Evolutionary conservation across 2,888 invertebrate genomes (phyloP), one percentile per base, ranked within the genome.

Genomic region (Sarcophaga variegata): DNA sequence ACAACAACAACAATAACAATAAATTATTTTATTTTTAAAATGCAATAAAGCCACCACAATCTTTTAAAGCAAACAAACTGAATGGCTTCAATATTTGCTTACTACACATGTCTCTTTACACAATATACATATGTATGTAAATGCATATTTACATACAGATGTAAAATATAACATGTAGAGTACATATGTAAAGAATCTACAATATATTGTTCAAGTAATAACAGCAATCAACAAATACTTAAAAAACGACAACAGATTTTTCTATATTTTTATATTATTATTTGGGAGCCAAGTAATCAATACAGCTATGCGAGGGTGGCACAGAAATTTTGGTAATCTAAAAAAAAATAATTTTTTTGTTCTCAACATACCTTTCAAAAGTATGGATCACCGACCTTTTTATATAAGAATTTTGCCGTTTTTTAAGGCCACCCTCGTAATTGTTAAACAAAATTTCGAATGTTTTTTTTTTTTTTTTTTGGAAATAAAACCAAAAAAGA

Each of bases 1-100:
- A 59, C 49, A 80, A 80, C 37, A 79, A 71, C 22, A 54, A 72
- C 63, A 54, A 59, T n/a, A 80, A 80, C 54, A 79, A 71, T 37
- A 37, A 37, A 72, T 64, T 79, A 49, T 47, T 79, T 70, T 70
- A 64, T 79, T 63, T 70, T 63, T 47, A 10, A 72, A 64, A 71
- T 80, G 47, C 71, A 80, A 80, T 63, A 71, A 37, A 27, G 67
- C 37, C 64, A 54, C 64, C 49, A 71, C 63, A 63, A 54, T 54
- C 54, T 64, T 49, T 62, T 45, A 49, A 70, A 70, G 62, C 22
- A 72, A 59, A 49, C 47, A 70, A 37, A 71, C 27, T 12, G 47
- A 22, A 49, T 66, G 25, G 4, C 47, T 63, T 62, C 79, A 27
- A 64, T 79, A 79, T 79, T 79, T 64, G n/a, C 45, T 47, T 49